Evolutionary conservation across 2,797 vertebrate genomes (phyloP).

Genomic region (Neostethus bicornis): DNA sequence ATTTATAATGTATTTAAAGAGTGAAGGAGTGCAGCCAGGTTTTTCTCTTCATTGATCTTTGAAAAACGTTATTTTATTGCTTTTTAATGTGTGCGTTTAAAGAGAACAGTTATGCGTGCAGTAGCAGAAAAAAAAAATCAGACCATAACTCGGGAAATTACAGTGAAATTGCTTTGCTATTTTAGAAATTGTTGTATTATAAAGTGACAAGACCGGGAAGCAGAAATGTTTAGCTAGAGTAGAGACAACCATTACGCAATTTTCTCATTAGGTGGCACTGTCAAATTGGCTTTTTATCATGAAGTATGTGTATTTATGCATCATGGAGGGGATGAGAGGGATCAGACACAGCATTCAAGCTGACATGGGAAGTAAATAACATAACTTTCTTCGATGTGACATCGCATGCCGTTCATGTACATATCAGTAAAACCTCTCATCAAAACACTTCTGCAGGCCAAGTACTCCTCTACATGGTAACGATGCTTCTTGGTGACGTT

Average conservation of each 20-base stretch:
- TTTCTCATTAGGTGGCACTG: conserved; percentile 1
- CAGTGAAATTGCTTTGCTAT: not conserved
- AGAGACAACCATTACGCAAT: not conserved
- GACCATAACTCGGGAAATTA: not conserved
- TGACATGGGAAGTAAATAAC: too few species aligned
- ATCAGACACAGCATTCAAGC: not conserved
- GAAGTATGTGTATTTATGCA: not conserved
- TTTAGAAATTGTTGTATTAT: not conserved
- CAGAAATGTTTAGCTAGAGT: not conserved
- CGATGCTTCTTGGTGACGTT: too few species aligned
- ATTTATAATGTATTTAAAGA: conserved; percentile 50
- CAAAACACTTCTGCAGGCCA: too few species aligned
- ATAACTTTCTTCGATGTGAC: too few species aligned
- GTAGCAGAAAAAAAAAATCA: not conserved
- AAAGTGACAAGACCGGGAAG: not conserved
- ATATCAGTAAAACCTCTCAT: too few species aligned
- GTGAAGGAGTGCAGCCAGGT: conserved; percentile 5
- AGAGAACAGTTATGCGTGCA: not conserved
- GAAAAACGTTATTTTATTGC: conserved; percentile 27
- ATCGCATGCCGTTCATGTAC: too few species aligned
- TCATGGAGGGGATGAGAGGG: not conserved
- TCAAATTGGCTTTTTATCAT: not conserved
- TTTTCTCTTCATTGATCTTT: conserved; percentile 19
- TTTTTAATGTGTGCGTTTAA: conserved; percentile 19
- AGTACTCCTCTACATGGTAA: too few species aligned